phyloP scores from a whole-genome alignment of 2,888 invertebrate genomes.

The Bombylius discolor region DNA sequence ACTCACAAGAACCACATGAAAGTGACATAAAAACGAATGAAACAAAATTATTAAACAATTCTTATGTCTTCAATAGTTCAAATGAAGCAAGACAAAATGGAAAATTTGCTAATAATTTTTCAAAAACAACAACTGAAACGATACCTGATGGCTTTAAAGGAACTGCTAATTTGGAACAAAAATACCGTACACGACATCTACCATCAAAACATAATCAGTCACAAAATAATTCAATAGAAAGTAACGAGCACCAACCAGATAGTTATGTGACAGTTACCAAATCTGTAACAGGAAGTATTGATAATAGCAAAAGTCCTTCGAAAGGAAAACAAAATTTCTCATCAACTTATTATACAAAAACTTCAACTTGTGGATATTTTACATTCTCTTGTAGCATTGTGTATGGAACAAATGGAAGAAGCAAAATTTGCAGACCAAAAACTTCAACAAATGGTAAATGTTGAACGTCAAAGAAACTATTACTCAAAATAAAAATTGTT shows the following conservation, averaged over 20 bases:
- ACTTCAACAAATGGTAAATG: constrained; percentile 60
- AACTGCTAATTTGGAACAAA: constrained; percentile 34
- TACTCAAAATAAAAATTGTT: too few species aligned
- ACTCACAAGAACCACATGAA: constrained; percentile 39
- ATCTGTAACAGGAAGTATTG: constrained; percentile 62
- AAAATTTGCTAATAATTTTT: constrained; percentile 17
- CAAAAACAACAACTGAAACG: constrained; percentile 26
- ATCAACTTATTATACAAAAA: constrained; percentile 72
- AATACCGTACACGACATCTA: constrained; percentile 32
- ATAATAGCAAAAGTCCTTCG: constrained; percentile 44
- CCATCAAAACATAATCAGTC: constrained; percentile 18
- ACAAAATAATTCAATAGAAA: constrained; percentile 17
- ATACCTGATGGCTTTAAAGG: constrained; percentile 35
- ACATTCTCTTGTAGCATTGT: constrained; percentile 75
- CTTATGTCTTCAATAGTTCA: too few species aligned
- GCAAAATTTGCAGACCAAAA: constrained; percentile 71
- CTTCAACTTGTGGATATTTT: constrained; percentile 76
- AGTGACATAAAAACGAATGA: constrained; percentile 7
- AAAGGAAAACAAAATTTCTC: constrained; percentile 57
- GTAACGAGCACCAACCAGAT: constrained; percentile 41
- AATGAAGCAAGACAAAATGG: constrained; percentile 27
- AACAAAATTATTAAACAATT: too few species aligned
- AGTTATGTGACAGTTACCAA: constrained; percentile 68
- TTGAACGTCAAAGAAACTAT: constrained; percentile 15
- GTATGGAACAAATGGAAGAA: constrained; percentile 60